A percentile compares a stretch with the other conserved stretches of the same genome.
phyloP scores from a whole-genome alignment of 1,140 invertebrate genomes.

The Lasaia peninsularis region DNA sequence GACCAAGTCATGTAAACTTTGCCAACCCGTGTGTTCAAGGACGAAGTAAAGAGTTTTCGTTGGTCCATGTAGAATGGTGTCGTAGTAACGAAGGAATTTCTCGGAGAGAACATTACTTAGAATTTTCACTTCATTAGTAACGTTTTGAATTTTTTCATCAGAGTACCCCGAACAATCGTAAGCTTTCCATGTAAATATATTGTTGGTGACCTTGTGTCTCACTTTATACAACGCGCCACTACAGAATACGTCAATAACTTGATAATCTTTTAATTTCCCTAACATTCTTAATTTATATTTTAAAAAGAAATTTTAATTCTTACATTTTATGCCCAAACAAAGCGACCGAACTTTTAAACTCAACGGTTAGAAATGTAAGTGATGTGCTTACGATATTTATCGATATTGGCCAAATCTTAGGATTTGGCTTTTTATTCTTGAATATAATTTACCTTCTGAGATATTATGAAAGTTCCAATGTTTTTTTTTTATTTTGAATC shows the following conservation, averaged over 20 bases:
- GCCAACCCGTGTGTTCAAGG: slow-evolving; percentile 62
- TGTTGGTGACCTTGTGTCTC: slow-evolving; percentile 70
- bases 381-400: slow-evolving; percentile 20
- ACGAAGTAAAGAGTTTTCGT: slow-evolving; percentile 70
- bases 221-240: slow-evolving; percentile 71
- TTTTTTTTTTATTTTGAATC: no score
- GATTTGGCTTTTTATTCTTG: no score
- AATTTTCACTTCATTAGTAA: slow-evolving; percentile 59
- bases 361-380: slow-evolving; percentile 41
- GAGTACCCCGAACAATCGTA: slow-evolving; percentile 62
- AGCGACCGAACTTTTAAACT: slow-evolving; percentile 59
- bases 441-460: no score
- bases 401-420: neutral
- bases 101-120: slow-evolving; percentile 54
- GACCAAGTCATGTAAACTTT: slow-evolving; percentile 53
- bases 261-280: slow-evolving; percentile 69
- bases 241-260: slow-evolving; percentile 69
- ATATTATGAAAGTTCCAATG: no score
- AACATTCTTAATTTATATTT: slow-evolving; percentile 41
- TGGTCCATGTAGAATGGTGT: slow-evolving; percentile 61
- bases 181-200: slow-evolving; percentile 69
- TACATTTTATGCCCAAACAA: slow-evolving; percentile 69
- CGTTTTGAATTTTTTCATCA: slow-evolving; percentile 61
- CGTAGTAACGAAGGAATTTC: slow-evolving; percentile 57
- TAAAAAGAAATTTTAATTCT: slow-evolving; percentile 31